Evolutionary conservation across 2,113 vertebrate species (phyloP).

Genomic region (Psettodes erumei): DNA sequence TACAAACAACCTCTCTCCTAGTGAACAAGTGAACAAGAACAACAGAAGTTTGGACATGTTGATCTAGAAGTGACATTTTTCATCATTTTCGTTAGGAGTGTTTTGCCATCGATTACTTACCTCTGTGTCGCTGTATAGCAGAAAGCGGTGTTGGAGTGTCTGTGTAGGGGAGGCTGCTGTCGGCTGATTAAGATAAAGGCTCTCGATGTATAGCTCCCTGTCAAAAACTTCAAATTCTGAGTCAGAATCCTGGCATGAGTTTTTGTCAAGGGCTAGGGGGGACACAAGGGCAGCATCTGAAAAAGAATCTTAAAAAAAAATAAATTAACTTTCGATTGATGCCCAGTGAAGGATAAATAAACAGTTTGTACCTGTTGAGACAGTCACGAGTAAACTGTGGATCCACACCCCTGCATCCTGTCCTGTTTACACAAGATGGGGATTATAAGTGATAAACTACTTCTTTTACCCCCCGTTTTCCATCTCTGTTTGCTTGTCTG

Average conservation of each 20-base stretch:
- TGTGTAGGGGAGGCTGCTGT: not conserved
- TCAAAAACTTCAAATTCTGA: slow-evolving; percentile 44
- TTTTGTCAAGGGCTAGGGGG: not conserved
- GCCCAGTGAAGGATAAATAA: not conserved
- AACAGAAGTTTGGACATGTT: not conserved
- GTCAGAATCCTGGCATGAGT: slow-evolving; percentile 9
- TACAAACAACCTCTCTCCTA: not conserved
- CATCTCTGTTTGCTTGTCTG: not conserved
- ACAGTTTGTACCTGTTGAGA: not conserved
- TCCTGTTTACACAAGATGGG: slow-evolving; percentile 29
- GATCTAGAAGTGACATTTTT: not conserved
- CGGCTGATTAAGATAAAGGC: slow-evolving; percentile 11
- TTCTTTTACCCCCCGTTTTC: not conserved
- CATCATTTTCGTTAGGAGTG: not conserved
- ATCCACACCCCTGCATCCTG: not conserved
- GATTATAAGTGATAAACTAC: not conserved
- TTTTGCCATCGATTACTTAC: slow-evolving; percentile 40
- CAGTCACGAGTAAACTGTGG: not conserved
- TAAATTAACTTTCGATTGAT: not conserved
- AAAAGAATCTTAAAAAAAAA: not conserved
- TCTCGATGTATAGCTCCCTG: slow-evolving; percentile 42
- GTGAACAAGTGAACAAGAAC: not conserved
- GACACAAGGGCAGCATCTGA: slow-evolving; percentile 21
- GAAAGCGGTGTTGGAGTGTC: not conserved
- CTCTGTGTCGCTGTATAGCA: slow-evolving; percentile 14